These are phyloP conservation scores for Drosophila sp. DNA, from an alignment of 1,140 invertebrate genomes.

Conservation along the genomic window DNA sequence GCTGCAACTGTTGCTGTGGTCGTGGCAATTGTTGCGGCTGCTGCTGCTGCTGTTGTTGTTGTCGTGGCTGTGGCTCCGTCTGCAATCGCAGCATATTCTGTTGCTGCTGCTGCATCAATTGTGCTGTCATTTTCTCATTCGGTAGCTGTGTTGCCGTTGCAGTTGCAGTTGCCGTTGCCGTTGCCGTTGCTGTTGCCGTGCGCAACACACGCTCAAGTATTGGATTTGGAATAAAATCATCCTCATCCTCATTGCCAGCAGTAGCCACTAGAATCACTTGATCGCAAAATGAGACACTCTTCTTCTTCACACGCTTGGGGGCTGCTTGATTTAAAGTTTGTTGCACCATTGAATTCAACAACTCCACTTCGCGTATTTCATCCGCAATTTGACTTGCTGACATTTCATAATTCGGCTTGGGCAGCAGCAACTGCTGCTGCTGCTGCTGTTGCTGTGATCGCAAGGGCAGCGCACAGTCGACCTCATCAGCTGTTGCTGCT, in stretches of 20 bases:
- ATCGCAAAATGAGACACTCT: constrained; percentile 97
- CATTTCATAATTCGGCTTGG: constrained; percentile 81
- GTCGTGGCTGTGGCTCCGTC: constrained; percentile 82
- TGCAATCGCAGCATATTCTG: constrained; percentile 86
- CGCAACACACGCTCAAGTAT: constrained; percentile 94
- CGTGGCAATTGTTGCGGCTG: too few species aligned
- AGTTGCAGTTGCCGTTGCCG: constrained; percentile 87
- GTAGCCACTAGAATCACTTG: constrained; percentile 96
- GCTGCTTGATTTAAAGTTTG: constrained; percentile 78
- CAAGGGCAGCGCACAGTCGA: too few species aligned
- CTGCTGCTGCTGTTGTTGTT: constrained; percentile 75
- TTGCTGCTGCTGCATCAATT: constrained; percentile 86
- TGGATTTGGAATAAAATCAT: constrained; percentile 95
- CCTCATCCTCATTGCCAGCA: constrained; percentile 95
- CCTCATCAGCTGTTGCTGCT: constrained; percentile 1
- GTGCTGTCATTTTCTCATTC: constrained; percentile 85
- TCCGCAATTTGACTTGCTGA: constrained; percentile 85
- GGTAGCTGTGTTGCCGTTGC: constrained; percentile 84
- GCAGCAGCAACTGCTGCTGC: constrained; percentile 47
- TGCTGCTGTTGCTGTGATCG: constrained; percentile 8
- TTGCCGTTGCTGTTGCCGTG: constrained; percentile 88
- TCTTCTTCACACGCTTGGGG: constrained; percentile 90
- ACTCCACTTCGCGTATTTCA: constrained; percentile 86
- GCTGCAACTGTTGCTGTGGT: constrained; percentile 62
- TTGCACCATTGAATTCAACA: constrained; percentile 85